Evolutionary conservation across 2,888 invertebrate genomes (phyloP).

Genomic region (Sesamia inferens): DNA sequence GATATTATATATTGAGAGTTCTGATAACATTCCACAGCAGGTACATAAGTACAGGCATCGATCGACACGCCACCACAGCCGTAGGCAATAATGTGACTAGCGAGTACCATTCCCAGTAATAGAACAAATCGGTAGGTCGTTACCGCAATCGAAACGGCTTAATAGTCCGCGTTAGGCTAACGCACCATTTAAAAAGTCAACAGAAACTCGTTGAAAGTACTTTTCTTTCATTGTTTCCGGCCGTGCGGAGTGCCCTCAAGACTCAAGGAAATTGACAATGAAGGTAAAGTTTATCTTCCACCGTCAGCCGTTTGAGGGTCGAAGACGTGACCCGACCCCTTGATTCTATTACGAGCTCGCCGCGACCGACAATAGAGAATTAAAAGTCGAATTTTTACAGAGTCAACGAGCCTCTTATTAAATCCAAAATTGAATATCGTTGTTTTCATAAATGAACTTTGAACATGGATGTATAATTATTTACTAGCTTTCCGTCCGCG

Average conservation of each 20-base stretch:
- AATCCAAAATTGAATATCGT: conserved; percentile 81
- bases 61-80: conserved; percentile 33
- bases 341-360: conserved; percentile 81
- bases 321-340: conserved; percentile 85
- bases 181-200: conserved; percentile 85
- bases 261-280: conserved; percentile 88
- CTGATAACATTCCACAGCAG: conserved; percentile 14
- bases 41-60: conserved; percentile 15
- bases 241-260: conserved; percentile 81
- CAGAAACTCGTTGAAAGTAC: conserved; percentile 82
- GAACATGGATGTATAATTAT: conserved; percentile 61
- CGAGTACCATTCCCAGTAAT: conserved; percentile 29
- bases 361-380: conserved; percentile 80
- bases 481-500: too few relatives aligned
- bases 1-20: conserved; percentile 18
- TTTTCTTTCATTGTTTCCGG: conserved; percentile 87
- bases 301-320: conserved; percentile 86
- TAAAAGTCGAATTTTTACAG: conserved; percentile 83
- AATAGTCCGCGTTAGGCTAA: conserved; percentile 73
- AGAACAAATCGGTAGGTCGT: conserved; percentile 58
- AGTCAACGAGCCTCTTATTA: conserved; percentile 81
- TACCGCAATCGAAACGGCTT: conserved; percentile 63
- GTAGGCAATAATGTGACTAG: conserved; percentile 28
- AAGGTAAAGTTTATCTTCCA: conserved; percentile 88
- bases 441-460: conserved; percentile 67